Base-by-base conservation (phyloP, 2,888 invertebrate genomes). In the Drosophila paramelanica region DNA sequence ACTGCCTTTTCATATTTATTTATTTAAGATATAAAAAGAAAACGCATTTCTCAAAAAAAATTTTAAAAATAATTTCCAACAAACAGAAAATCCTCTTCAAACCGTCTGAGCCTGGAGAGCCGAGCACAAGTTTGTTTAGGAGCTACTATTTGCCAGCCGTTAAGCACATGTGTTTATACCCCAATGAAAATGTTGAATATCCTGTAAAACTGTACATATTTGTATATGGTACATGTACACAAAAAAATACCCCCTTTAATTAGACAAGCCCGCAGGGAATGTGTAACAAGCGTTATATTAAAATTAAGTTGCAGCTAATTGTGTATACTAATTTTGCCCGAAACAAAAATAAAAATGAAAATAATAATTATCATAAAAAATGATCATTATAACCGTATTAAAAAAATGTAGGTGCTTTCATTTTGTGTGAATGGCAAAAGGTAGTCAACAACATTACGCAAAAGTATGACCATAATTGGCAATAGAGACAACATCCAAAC, bases 381-480 rank as follows among this genome's bases (percentile, higher is more conserved):
- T n/a, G 38, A 14, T 38, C 38, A n/a, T 38, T 2, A 11, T 10
- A 10, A 10, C 10, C 36, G 13, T 36, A 36, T 33, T 11, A 11
- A 11, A 11, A 33, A 10, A 33, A 27, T 7, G 27, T 17, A 33
- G 8, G 33, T 3, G 41, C 17, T 31, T 27, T 20, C 23, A 49
- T 38, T 53, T 17, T 33, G 56, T 49, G 49, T 47, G 59, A 61
- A 67, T 55, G 52, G 43, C 39, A 45, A 61, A 67, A 50, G 52
- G 43, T 41, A 45, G 55, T 27, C 27, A 27, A 41, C 27, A 56
- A 23, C 46, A 46, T 13, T 38, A 17, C 13, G 27, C 27, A 31
- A 31, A 10, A 10, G 31, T 31, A 31, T 10, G 31, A 31, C 31
- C 8, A 31, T 31, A 31, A 31, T 31, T 31, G 31, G 31, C 31